Evolutionary conservation across 2,888 invertebrate species (phyloP).

Genomic region (Agonum fuliginosum): DNA sequence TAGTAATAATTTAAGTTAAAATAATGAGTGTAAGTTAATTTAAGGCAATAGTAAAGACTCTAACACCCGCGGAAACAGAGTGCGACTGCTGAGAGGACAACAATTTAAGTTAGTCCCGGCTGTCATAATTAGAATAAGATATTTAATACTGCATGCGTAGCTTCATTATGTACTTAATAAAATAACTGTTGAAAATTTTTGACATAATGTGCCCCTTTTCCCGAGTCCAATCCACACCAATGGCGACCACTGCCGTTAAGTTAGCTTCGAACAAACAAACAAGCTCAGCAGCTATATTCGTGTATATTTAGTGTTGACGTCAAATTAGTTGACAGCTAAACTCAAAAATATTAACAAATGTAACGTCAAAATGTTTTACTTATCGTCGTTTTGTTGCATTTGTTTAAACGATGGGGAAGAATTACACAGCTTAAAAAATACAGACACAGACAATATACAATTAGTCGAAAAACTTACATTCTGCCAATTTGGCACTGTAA

Average conservation of each 20-base stretch:
- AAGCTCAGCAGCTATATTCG: not conserved
- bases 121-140: constrained; percentile 23
- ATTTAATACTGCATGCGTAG: no score
- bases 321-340: not conserved
- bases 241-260: no score
- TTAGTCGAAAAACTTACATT: constrained; percentile 24
- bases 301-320: constrained; percentile 20
- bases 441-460: constrained; percentile 19
- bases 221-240: not conserved
- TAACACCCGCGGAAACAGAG: not conserved
- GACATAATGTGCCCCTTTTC: not conserved
- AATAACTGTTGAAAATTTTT: not conserved
- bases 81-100: constrained; percentile 2
- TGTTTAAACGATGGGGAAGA: constrained; percentile 44
- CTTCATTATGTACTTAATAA: not conserved
- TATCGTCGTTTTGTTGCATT: constrained; percentile 39
- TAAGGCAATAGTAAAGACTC: constrained; percentile 4
- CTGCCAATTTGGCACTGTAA: constrained; percentile 24
- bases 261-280: not conserved
- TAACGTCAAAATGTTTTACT: constrained; percentile 26
- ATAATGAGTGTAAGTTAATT: not conserved
- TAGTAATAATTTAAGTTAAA: no score
- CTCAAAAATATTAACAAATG: not conserved
- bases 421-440: constrained; percentile 36
- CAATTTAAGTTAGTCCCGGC: constrained; percentile 2